phyloP scores from a whole-genome alignment of 2,113 vertebrate genomes.

The Sinocyclocheilus grahami region DNA sequence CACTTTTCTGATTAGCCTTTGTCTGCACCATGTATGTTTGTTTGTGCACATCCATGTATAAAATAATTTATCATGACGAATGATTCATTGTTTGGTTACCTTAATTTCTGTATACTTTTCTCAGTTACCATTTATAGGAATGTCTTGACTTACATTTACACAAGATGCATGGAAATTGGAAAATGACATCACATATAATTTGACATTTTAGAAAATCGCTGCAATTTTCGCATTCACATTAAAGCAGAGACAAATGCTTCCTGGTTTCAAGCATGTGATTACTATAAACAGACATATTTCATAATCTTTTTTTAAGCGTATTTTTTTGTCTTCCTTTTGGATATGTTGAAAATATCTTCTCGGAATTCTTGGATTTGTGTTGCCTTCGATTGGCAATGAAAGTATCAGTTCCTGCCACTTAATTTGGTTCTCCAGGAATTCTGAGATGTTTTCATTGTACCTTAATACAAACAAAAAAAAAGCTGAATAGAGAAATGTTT shows the following conservation, averaged over 20 bases:
- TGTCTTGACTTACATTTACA: neutral
- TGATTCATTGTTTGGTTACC: neutral
- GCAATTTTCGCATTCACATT: neutral
- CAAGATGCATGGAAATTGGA: neutral
- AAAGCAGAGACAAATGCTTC: neutral
- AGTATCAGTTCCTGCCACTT: neutral
- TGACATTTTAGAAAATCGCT: neutral
- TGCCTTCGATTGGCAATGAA: neutral
- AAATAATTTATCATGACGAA: neutral
- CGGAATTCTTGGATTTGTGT: neutral
- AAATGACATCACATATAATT: neutral
- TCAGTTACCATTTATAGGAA: neutral
- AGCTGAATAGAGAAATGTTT: neutral
- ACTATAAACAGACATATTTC: neutral
- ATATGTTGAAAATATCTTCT: neutral
- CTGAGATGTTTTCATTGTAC: neutral
- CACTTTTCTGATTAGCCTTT: neutral
- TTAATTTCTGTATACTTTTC: neutral
- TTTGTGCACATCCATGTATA: neutral
- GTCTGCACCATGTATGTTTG: neutral
- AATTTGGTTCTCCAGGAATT: neutral
- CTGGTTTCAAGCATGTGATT: neutral
- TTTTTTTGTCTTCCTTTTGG: neutral
- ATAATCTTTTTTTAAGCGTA: neutral
- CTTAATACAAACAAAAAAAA: neutral